Evolutionary conservation across 1,140 invertebrate species (phyloP), one percentile per base, ranked within the genome.

Genomic region (Solen grandis): DNA sequence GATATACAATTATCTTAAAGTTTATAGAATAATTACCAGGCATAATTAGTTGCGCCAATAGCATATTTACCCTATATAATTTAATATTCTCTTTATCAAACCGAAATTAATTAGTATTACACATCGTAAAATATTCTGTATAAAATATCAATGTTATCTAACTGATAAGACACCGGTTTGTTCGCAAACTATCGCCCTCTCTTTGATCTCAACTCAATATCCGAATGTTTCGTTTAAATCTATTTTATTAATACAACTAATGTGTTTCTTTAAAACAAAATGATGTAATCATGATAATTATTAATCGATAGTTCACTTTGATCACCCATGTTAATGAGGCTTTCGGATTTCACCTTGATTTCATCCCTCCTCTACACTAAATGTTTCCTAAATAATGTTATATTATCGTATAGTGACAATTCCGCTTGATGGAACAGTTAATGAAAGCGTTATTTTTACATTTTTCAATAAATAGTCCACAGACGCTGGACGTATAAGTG

Each of bases 51-150:
- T n/a, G n/a, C n/a, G n/a, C n/a, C n/a, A n/a, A n/a, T n/a, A n/a
- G n/a, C 8, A 19, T 46, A 19, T 46, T 46, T 46, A 46, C 8
- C 19, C 19, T 46, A 46, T 46, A 46, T 46, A 19, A 46, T 59
- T 73, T 73, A 52, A 54, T 73, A 59, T 73, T 73, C 52, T 36
- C 33, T 73, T 73, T 73, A 73, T 73, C 69, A 59, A 35, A 25
- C 35, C 41, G 27, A 55, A 73, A 73, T 73, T 73, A 73, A 73
- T 73, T 73, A 35, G 69, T 50, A 73, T 73, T 73, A 73, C 55
- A n/a, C 16, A 35, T 27, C 38, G 33, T 38, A 46, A 73, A 22
- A 38, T 59, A 59, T 73, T 52, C 59, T 55, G 33, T 10, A 25
- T 35, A 73, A 73, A 57, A 55, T 73, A 46, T 46, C 41, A 46